Evolutionary conservation across 2,888 invertebrate genomes (phyloP), one percentile per base, ranked within the genome.

Genomic region (Timema cristinae): DNA sequence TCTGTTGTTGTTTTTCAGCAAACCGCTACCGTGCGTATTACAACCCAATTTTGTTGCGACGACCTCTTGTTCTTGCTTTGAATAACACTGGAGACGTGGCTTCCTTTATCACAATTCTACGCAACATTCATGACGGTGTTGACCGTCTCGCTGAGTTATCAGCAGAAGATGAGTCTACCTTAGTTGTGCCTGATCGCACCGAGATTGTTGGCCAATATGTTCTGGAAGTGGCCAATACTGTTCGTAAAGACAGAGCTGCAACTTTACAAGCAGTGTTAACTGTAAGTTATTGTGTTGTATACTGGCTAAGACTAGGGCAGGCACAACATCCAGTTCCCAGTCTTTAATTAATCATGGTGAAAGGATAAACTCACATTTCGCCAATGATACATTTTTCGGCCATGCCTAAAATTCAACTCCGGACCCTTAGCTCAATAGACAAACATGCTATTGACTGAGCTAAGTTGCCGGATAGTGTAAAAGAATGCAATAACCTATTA

Each of bases 41-140:
- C 69, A 81, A 85, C 67, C 87, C 86, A 4, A 76, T 82, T 0
- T 74, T 87, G 15, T 78, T 91, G 66, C 83, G 85, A 9, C 83
- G 86, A 68, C 86, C 88, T 0, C 80, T 92, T 10, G 82, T 89
- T 0, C 80, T 81, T 70, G 86, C 90, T 0, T 83, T 91, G 63
- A 79, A 80, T n/a, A 85, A 84, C 77, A 88, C 88, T 0, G 84
- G 86, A 68, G 89, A 93, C 79, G 82, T 88, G 5, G 80, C 87
- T 50, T 86, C 89, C 0, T 91, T 90, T 78, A 85, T 88, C 0
- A 84, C 83, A 9, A 84, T 92, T 73, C 79, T 91, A 7, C 86
- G 86, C 48, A 81, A 83, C 63, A 79, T 88, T 5, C 81, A 85
- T 75, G 86, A 86, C 71, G 84, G 83, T 73, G 66, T 82, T 11